Conservation (phyloP, 64 coral and sea anemone species). For the Acropora yongei region DNA sequence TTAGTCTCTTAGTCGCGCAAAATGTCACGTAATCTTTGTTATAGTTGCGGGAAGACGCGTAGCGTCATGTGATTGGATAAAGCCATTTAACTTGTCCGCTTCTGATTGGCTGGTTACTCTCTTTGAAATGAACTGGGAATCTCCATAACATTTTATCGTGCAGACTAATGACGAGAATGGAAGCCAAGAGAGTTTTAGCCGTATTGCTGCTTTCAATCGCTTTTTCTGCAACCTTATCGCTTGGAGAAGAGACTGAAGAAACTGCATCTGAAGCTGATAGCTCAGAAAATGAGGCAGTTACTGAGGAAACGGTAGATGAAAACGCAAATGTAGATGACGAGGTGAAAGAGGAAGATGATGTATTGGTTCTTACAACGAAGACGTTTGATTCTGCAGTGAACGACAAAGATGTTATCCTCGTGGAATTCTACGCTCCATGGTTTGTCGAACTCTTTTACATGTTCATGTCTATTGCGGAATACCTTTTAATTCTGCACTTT, state of each 20-base stretch:
- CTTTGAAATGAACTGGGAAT: constrained; percentile 92
- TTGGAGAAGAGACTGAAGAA: constrained; percentile 66
- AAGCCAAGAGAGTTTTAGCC: constrained; percentile 4
- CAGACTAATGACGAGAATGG: constrained; percentile 20
- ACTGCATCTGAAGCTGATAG: neutral
- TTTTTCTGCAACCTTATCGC: constrained; percentile 58
- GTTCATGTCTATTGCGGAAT: neutral
- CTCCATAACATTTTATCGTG: constrained; percentile 46
- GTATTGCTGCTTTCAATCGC: constrained; percentile 61
- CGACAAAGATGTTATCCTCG: constrained; percentile 79
- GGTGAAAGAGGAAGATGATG: constrained; percentile 89
- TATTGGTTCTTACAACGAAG: constrained; percentile 84
- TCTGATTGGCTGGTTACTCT: constrained; percentile 69
- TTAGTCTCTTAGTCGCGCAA: neutral
- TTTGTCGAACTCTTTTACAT: constrained; percentile 48
- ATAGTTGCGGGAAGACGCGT: constrained; percentile 72
- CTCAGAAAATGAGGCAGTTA: constrained; percentile 16
- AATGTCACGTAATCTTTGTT: neutral
- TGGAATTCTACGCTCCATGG: constrained; percentile 99
- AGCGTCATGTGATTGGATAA: constrained; percentile 80
- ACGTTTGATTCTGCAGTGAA: constrained; percentile 88
- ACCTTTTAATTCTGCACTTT: too few relatives aligned
- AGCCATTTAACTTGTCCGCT: constrained; percentile 64
- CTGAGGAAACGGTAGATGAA: constrained; percentile 40
- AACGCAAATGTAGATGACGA: constrained; percentile 46